These are phyloP conservation scores for Alethe diademata DNA, from an alignment of 2,113 vertebrate genomes.

Conservation along the genomic window DNA sequence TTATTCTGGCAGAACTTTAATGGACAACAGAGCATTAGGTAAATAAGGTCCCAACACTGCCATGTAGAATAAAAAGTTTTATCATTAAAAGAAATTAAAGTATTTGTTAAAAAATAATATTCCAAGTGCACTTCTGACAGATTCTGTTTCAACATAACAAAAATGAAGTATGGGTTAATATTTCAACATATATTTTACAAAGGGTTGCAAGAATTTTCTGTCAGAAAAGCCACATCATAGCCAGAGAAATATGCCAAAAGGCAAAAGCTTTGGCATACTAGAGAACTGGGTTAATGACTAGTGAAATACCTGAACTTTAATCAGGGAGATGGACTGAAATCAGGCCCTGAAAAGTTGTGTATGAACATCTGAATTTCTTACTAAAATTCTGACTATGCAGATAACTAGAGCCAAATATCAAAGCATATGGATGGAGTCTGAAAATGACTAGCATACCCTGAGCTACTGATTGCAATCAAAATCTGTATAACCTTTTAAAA, in stretches of 20 bases:
- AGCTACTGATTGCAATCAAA: slow-evolving; percentile 65
- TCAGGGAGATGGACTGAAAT: slow-evolving; percentile 27
- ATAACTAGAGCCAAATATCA: slow-evolving; percentile 27
- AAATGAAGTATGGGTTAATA: not conserved
- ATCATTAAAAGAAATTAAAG: not conserved
- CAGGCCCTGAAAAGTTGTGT: not conserved
- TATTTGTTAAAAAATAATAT: slow-evolving; percentile 15
- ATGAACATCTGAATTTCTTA: not conserved
- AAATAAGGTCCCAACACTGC: not conserved
- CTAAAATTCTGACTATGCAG: not conserved
- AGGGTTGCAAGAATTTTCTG: not conserved
- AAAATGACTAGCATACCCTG: slow-evolving; percentile 15
- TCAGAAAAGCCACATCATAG: not conserved
- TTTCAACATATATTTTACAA: not conserved
- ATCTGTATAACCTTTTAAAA: slow-evolving; percentile 40
- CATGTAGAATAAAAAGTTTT: not conserved
- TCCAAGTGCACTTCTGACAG: not conserved
- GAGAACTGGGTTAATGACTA: not conserved
- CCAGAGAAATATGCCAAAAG: not conserved
- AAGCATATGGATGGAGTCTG: slow-evolving; percentile 29
- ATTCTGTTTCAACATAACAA: not conserved
- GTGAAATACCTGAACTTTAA: not conserved
- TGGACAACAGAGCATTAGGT: not conserved
- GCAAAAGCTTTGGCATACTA: not conserved
- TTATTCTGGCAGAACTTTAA: not conserved